Percentiles rank a stretch among this genome's conserved stretches.
These are phyloP conservation scores for Willisornis vidua DNA, from an alignment of 2,113 vertebrate species.

Conservation along the genomic window DNA sequence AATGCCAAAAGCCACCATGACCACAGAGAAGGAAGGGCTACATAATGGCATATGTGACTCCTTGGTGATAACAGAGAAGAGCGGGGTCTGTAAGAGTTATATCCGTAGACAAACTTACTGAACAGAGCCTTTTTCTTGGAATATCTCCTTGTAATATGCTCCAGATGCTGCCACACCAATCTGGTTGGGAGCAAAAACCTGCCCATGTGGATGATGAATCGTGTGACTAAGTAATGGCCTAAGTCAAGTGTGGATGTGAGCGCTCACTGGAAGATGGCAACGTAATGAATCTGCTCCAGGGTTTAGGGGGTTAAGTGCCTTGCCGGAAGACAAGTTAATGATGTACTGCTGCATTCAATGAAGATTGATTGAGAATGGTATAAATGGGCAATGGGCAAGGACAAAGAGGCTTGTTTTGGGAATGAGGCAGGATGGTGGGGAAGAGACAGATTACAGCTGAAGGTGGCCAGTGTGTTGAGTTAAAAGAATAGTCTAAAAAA, in stretches of 20 bases:
- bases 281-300: constrained; percentile 39
- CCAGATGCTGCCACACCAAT: background rate
- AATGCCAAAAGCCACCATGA: background rate
- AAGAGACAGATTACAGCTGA: background rate
- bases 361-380: constrained; percentile 49
- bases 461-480: background rate
- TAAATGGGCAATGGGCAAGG: constrained; percentile 55
- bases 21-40: background rate
- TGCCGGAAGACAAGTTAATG: constrained; percentile 66
- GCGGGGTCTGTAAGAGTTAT: background rate
- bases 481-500: background rate
- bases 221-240: background rate
- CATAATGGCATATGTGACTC: background rate
- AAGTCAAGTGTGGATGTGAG: background rate
- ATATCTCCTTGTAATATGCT: background rate
- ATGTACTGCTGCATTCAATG: constrained; percentile 61
- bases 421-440: background rate
- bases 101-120: background rate
- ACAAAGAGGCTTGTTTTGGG: constrained; percentile 59
- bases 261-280: background rate
- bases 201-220: constrained; percentile 33
- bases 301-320: constrained; percentile 46
- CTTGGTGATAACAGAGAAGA: background rate
- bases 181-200: background rate
- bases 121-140: background rate